These are phyloP conservation scores for Probosciger aterrimus DNA, from an alignment of 2,113 vertebrate species.

Conservation along the genomic window DNA sequence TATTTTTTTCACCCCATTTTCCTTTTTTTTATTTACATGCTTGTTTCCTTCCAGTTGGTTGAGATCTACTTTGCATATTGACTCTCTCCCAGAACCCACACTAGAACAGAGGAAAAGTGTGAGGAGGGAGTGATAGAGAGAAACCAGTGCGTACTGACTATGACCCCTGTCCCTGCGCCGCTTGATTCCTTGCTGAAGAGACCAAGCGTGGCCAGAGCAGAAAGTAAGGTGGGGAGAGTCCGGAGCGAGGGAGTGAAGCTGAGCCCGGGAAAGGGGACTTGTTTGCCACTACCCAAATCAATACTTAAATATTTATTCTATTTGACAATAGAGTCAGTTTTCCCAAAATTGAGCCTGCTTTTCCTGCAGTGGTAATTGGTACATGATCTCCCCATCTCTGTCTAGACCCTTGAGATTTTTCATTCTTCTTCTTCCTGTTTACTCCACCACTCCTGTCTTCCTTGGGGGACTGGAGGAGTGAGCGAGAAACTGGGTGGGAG, in stretches of 20 bases:
- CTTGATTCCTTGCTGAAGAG: background rate
- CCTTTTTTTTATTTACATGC: background rate
- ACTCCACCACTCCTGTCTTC: background rate
- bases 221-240: rapidly evolving
- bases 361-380: background rate
- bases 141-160: rapidly evolving
- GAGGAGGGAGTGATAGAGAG: background rate
- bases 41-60: background rate
- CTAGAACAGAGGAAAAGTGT: background rate
- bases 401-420: background rate
- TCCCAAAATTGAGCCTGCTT: background rate
- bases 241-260: background rate
- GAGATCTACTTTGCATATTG: background rate
- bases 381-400: background rate
- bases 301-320: background rate
- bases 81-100: background rate
- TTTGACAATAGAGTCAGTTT: background rate
- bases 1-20: background rate
- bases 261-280: background rate
- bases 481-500: background rate
- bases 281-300: background rate
- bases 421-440: background rate
- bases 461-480: background rate
- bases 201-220: rapidly evolving
- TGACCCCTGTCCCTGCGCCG: rapidly evolving